These are phyloP conservation scores for Dasypus novemcinctus DNA, from an alignment of 2,113 vertebrate species.

Conservation along the genomic window DNA sequence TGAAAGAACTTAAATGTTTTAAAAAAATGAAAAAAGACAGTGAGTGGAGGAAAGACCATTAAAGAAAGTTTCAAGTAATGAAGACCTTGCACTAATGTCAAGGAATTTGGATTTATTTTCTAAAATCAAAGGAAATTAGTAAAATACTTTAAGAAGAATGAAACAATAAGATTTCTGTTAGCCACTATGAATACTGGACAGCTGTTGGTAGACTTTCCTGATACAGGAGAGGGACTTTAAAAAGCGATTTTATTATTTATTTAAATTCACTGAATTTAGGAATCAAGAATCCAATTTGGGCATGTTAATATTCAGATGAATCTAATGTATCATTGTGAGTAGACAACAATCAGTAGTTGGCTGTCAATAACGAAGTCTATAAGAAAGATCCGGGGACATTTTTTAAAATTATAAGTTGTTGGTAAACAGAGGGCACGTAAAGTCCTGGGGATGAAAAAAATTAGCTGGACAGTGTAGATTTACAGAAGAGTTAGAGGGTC, in stretches of 20 bases:
- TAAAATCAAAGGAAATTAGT: neutral
- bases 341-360: neutral
- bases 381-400: neutral
- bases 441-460: neutral
- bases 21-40: neutral
- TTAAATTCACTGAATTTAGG: neutral
- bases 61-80: neutral
- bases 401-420: neutral
- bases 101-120: neutral
- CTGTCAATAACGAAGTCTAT: neutral
- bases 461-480: no score
- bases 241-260: neutral
- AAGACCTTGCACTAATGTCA: neutral
- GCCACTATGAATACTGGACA: neutral
- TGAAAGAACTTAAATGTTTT: neutral
- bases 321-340: neutral
- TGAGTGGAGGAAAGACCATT: neutral
- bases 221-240: neutral
- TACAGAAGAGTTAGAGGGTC: neutral
- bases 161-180: neutral
- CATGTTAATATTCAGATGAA: neutral
- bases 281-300: neutral
- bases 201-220: neutral
- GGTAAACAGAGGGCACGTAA: no score
- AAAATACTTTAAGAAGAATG: neutral